A percentile compares a stretch with the other conserved stretches of the same genome.
phyloP scores from a whole-genome alignment of 1,140 invertebrate species.

The Cardiocondyla obscurior region DNA sequence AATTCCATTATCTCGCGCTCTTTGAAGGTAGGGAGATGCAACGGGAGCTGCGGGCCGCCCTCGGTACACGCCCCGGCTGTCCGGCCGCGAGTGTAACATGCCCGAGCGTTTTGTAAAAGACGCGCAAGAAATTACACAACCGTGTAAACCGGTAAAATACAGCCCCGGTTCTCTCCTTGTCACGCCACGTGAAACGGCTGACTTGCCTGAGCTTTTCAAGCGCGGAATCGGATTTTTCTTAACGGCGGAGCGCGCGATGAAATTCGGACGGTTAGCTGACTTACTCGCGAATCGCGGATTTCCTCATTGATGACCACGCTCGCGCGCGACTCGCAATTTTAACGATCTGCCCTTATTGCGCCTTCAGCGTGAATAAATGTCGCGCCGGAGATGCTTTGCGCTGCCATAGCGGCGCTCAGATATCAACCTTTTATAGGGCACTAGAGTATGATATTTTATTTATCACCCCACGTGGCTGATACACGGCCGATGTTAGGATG shows the following conservation, averaged over 20 bases:
- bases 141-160: neutral
- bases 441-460: constrained; percentile 43
- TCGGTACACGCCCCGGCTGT: neutral
- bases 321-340: neutral
- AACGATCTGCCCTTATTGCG: neutral
- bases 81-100: neutral
- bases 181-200: neutral
- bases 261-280: neutral
- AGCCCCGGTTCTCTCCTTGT: neutral
- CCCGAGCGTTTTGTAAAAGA: neutral
- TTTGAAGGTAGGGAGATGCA: constrained; percentile 61
- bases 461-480: constrained; percentile 31
- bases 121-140: constrained; percentile 23
- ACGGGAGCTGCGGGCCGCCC: neutral
- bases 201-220: neutral
- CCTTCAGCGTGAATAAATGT: neutral
- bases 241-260: neutral
- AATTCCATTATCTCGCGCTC: constrained; percentile 76
- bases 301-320: neutral
- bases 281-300: neutral
- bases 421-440: constrained; percentile 43
- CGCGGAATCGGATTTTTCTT: constrained; percentile 31
- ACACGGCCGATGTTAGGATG: constrained; percentile 15
- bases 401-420: neutral
- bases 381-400: neutral